A percentile compares a stretch with the other conserved stretches of the same genome.
These are phyloP conservation scores for Hyposoter didymator DNA, from an alignment of 2,888 invertebrate species.

Conservation along the genomic window DNA sequence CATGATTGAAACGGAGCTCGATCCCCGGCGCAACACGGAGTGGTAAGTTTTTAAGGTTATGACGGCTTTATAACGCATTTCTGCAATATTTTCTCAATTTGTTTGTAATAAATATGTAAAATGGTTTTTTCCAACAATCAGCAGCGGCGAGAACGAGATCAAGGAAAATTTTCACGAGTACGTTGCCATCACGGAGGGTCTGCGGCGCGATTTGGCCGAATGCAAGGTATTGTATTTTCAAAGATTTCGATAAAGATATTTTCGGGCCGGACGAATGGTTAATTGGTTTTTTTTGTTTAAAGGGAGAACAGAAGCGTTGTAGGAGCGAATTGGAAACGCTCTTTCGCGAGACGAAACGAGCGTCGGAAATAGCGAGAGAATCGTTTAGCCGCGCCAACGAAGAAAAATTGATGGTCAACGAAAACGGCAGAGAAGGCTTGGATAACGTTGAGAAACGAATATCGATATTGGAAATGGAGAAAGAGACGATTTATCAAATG, in stretches of 20 bases:
- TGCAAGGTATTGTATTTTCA: constrained; percentile 76
- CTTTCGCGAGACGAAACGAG: constrained; percentile 72
- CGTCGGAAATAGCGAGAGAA: constrained; percentile 72
- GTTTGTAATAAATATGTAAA: neutral
- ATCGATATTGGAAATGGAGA: constrained; percentile 85
- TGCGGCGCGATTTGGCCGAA: constrained; percentile 76
- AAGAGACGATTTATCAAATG: constrained; percentile 87
- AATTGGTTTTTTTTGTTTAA: constrained; percentile 21
- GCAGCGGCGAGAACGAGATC: constrained; percentile 68
- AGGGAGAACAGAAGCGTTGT: constrained; percentile 78
- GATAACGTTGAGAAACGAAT: constrained; percentile 79
- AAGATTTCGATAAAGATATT: constrained; percentile 1
- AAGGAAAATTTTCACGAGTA: constrained; percentile 75
- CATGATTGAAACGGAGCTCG: constrained; percentile 68
- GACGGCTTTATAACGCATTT: constrained; percentile 10
- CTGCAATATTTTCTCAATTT: neutral
- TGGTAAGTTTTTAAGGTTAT: constrained; percentile 73
- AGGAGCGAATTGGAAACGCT: constrained; percentile 75
- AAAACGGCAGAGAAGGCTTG: constrained; percentile 69
- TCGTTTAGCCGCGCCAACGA: constrained; percentile 72
- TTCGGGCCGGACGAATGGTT: neutral
- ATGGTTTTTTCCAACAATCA: constrained; percentile 34
- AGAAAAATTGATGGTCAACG: constrained; percentile 68
- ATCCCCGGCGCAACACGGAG: constrained; percentile 45
- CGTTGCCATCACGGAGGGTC: constrained; percentile 71